phyloP scores from a whole-genome alignment of 2,888 invertebrate species.

The Tetropium fuscum region DNA sequence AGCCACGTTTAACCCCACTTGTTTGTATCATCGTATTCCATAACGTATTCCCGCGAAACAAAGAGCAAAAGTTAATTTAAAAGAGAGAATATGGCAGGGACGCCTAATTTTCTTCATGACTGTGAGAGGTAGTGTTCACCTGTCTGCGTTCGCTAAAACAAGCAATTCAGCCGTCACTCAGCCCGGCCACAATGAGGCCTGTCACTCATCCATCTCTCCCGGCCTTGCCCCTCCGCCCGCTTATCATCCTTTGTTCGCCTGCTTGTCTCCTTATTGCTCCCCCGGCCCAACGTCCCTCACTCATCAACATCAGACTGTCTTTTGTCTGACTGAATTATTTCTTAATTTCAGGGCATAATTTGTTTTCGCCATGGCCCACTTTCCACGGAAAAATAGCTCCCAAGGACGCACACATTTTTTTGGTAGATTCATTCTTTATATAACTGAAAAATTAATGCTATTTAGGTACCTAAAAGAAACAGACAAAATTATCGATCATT shows the following conservation, averaged over 20 bases:
- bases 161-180: constrained; percentile 63
- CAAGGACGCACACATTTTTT: too few relatives aligned
- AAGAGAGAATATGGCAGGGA: constrained; percentile 22
- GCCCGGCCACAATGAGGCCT: constrained; percentile 60
- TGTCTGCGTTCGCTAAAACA: constrained; percentile 57
- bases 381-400: too few relatives aligned
- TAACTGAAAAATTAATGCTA: too few relatives aligned
- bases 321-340: constrained; percentile 57
- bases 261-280: constrained; percentile 58
- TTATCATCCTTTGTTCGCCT: constrained; percentile 56
- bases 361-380: constrained; percentile 29
- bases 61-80: constrained; percentile 22
- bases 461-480: too few relatives aligned
- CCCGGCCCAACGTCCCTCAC: constrained; percentile 43
- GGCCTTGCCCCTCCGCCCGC: constrained; percentile 46
- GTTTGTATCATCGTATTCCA: too few relatives aligned
- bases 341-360: constrained; percentile 43
- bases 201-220: constrained; percentile 60
- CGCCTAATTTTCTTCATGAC: constrained; percentile 47
- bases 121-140: constrained; percentile 48
- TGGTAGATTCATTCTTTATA: too few relatives aligned
- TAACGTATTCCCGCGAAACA: constrained; percentile 2
- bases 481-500: too few relatives aligned
- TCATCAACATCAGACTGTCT: constrained; percentile 52
- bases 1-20: too few relatives aligned